These are phyloP conservation scores for Lerista edwardsae DNA, from an alignment of 2,797 vertebrate species.

Conservation along the genomic window DNA sequence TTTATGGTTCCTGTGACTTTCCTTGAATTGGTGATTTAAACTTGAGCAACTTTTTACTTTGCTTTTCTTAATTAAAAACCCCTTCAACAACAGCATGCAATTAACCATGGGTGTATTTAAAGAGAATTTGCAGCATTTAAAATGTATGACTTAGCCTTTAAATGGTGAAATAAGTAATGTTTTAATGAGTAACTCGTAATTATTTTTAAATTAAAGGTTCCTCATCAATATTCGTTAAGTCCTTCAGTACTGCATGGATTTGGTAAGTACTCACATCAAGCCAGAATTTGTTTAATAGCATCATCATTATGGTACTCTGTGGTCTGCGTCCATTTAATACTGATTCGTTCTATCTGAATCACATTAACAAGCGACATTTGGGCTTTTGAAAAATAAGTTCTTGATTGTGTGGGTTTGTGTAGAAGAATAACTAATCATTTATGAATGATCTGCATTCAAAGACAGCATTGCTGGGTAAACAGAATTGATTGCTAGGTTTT, in stretches of 20 bases:
- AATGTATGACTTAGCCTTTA: constrained; percentile 59
- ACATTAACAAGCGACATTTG: constrained; percentile 14
- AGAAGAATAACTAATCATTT: constrained; percentile 18
- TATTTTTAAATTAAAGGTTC: constrained; percentile 71
- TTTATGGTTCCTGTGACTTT: constrained; percentile 23
- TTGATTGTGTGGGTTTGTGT: background rate
- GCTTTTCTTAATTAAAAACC: background rate
- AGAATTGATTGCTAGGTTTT: constrained; percentile 26
- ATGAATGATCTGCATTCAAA: constrained; percentile 32
- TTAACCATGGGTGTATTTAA: constrained; percentile 57
- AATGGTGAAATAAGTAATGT: constrained; percentile 60
- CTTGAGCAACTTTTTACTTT: constrained; percentile 12
- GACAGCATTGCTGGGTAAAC: background rate
- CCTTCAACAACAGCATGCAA: constrained; percentile 46
- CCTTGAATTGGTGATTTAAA: constrained; percentile 51
- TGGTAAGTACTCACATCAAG: constrained; percentile 66
- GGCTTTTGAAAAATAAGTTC: constrained; percentile 18
- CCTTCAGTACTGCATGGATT: constrained; percentile 64
- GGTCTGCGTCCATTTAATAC: constrained; percentile 8
- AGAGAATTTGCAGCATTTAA: constrained; percentile 52
- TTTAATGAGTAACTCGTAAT: constrained; percentile 70
- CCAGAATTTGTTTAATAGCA: constrained; percentile 60
- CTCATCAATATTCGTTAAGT: constrained; percentile 61
- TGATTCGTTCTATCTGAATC: background rate
- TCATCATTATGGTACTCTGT: constrained; percentile 21